Conservation (phyloP, 2,888 invertebrate species). For the Apoderus coryli region DNA sequence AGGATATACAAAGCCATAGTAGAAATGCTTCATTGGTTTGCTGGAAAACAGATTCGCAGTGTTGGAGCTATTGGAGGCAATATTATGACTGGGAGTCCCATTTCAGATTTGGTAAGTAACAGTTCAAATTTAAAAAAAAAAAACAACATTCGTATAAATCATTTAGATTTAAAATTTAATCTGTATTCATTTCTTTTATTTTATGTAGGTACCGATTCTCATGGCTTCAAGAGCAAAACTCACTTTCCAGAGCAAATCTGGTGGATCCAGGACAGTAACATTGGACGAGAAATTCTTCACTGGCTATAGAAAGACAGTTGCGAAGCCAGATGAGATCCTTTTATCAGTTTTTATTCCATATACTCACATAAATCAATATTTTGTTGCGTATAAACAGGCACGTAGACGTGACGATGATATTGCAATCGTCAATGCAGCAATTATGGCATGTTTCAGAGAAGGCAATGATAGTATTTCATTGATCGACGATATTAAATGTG, state of each 20-base stretch:
- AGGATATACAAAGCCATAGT: constrained; percentile 52
- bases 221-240: constrained; percentile 59
- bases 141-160: no score
- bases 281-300: constrained; percentile 72
- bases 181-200: no score
- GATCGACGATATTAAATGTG: constrained; percentile 26
- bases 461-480: constrained; percentile 34
- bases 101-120: constrained; percentile 92
- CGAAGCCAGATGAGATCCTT: constrained; percentile 66
- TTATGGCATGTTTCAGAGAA: constrained; percentile 52
- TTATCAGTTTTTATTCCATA: constrained; percentile 66
- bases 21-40: constrained; percentile 88
- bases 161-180: no score
- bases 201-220: constrained; percentile 82
- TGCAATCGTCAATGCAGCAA: constrained; percentile 81
- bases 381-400: constrained; percentile 82
- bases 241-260: constrained; percentile 42
- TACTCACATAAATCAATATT: constrained; percentile 51
- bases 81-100: constrained; percentile 72
- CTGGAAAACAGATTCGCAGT: constrained; percentile 88
- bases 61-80: constrained; percentile 88
- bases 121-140: no score
- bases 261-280: constrained; percentile 41
- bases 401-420: constrained; percentile 89
- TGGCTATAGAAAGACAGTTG: constrained; percentile 67